Evolutionary conservation across 1,140 invertebrate species (phyloP).

Genomic region (Diuraphis noxia): DNA sequence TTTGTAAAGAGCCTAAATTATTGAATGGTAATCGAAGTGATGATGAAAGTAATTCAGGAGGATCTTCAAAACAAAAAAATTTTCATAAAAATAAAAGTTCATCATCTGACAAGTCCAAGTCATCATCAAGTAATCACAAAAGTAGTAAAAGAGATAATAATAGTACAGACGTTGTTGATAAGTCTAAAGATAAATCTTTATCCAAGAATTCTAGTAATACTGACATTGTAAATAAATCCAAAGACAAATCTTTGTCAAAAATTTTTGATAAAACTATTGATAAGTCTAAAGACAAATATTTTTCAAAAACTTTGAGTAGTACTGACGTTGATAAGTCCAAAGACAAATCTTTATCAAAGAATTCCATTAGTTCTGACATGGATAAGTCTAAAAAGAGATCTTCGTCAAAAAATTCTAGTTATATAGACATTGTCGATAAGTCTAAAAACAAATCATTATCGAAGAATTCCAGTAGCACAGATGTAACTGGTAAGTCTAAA

Average conservation of each 20-base stretch:
- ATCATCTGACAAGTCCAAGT: slow-evolving; percentile 27
- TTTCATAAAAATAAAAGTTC: slow-evolving; percentile 44
- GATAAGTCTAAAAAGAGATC: not conserved
- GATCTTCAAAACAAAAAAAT: slow-evolving; percentile 45
- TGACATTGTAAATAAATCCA: not conserved
- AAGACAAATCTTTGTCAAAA: not conserved
- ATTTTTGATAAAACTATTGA: not conserved
- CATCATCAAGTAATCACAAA: slow-evolving; percentile 40
- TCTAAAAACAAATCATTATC: not conserved
- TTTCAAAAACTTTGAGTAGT: not conserved
- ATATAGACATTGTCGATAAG: not conserved
- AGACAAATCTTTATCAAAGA: not conserved
- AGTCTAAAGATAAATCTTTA: slow-evolving; percentile 24
- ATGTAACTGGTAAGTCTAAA: too few species aligned
- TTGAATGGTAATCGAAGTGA: slow-evolving; percentile 40
- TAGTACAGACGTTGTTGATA: slow-evolving; percentile 38
- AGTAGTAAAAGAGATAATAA: slow-evolving; percentile 44
- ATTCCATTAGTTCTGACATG: not conserved
- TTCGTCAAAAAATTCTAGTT: not conserved
- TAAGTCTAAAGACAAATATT: not conserved
- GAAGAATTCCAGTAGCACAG: too few species aligned
- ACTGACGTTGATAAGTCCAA: not conserved
- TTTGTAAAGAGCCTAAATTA: slow-evolving; percentile 50
- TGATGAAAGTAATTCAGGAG: slow-evolving; percentile 49
- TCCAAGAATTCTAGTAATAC: not conserved